Evolutionary conservation across 1,140 invertebrate species (phyloP).

Genomic region (Adelges cooleyi): DNA sequence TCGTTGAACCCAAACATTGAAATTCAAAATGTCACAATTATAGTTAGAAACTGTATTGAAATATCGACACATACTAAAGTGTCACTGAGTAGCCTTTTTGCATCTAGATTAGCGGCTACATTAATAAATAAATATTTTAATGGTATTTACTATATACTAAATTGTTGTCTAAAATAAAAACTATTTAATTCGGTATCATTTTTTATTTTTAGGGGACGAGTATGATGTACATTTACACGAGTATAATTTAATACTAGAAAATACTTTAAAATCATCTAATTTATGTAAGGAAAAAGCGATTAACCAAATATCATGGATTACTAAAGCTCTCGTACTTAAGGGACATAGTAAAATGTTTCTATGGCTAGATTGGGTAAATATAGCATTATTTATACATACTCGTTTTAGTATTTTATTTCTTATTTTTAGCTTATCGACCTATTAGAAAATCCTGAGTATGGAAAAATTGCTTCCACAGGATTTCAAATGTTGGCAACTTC

Average conservation of each 20-base stretch:
- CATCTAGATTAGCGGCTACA: slow-evolving; percentile 6
- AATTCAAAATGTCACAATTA: not conserved
- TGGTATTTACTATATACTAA: not conserved
- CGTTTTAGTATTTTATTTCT: not conserved
- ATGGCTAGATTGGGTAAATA: slow-evolving; percentile 19
- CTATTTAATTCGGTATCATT: not conserved
- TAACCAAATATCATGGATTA: slow-evolving; percentile 19
- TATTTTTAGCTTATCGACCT: slow-evolving; percentile 5
- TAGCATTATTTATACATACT: not conserved
- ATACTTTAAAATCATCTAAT: not conserved
- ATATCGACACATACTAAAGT: not conserved
- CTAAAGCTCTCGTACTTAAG: slow-evolving; percentile 20
- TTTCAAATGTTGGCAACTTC: slow-evolving; percentile 8
- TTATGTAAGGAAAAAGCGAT: slow-evolving; percentile 3
- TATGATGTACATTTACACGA: not conserved
- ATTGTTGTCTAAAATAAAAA: not conserved
- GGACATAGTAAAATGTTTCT: slow-evolving; percentile 24
- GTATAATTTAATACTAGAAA: slow-evolving; percentile 2
- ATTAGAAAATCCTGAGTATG: not conserved
- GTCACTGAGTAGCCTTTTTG: not conserved
- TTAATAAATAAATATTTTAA: slow-evolving; percentile 29
- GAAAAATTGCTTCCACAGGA: not conserved
- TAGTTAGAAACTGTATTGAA: slow-evolving; percentile 1
- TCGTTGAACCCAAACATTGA: not conserved
- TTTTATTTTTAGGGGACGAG: not conserved